Percentiles rank a stretch among this genome's conserved stretches.
phyloP scores from a whole-genome alignment of 2,888 invertebrate species.

The Parnassius apollo region DNA sequence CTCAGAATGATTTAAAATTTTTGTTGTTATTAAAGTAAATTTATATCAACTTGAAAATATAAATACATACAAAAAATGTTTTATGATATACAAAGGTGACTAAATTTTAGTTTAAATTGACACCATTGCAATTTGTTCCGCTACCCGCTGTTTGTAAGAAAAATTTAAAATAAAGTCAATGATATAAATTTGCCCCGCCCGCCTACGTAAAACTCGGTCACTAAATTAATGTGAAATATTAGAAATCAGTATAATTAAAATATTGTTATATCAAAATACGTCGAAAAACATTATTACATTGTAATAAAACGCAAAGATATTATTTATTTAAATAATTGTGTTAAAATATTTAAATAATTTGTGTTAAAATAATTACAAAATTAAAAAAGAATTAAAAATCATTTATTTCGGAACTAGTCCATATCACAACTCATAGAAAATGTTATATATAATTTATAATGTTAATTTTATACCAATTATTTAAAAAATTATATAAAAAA shows the following conservation, averaged over 20 bases:
- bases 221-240: conserved; percentile 31
- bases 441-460: no score
- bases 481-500: no score
- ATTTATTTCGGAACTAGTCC: no score
- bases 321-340: no score
- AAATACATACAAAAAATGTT: conserved; percentile 12
- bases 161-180: conserved; percentile 29
- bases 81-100: conserved; percentile 27
- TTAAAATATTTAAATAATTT: no score
- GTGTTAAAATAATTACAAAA: no score
- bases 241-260: conserved; percentile 31
- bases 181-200: conserved; percentile 25
- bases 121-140: conserved; percentile 27
- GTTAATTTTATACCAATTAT: no score
- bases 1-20: not conserved
- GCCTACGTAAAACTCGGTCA: conserved; percentile 13
- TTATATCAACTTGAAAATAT: conserved; percentile 5
- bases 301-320: no score
- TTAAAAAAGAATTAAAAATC: no score
- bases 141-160: conserved; percentile 28
- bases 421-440: no score
- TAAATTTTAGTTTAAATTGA: conserved; percentile 21
- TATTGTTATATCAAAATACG: no score
- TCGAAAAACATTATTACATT: no score
- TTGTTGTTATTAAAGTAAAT: conserved; percentile 1